A percentile compares a stretch with the other conserved stretches of the same genome.
Evolutionary conservation across 2,113 vertebrate species (phyloP).

Genomic region (Lucifuga dentata): DNA sequence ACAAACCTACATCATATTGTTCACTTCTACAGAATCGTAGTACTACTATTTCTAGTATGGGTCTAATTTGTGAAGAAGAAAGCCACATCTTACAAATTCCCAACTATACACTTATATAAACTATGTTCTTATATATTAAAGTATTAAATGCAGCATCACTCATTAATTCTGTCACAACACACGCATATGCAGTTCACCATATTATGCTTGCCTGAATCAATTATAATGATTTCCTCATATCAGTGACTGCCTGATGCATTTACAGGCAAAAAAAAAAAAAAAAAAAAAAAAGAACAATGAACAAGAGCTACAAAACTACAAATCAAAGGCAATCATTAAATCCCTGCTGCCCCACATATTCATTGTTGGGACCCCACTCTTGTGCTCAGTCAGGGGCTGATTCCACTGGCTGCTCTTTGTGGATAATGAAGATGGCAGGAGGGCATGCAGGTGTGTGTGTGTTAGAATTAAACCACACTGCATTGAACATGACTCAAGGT

Average conservation of each 20-base stretch:
- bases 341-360: conserved; percentile 57
- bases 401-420: conserved; percentile 66
- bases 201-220: conserved; percentile 35
- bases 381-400: conserved; percentile 63
- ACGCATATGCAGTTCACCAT: too few relatives aligned
- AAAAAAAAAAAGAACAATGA: conserved; percentile 21
- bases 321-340: conserved; percentile 56
- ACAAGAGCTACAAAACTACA: conserved; percentile 53
- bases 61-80: too few relatives aligned
- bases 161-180: too few relatives aligned
- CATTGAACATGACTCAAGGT: conserved; percentile 61
- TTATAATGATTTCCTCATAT: conserved; percentile 39
- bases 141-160: too few relatives aligned
- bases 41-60: too few relatives aligned
- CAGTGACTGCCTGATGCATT: conserved; percentile 17
- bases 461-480: conserved; percentile 55
- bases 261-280: conserved; percentile 37
- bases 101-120: too few relatives aligned
- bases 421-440: conserved; percentile 70
- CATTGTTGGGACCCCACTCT: conserved; percentile 29
- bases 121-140: too few relatives aligned
- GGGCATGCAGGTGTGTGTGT: conserved; percentile 18
- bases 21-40: too few relatives aligned
- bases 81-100: too few relatives aligned
- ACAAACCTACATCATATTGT: too few relatives aligned